Evolutionary conservation across 2,797 vertebrate genomes (phyloP), one percentile per base, ranked within the genome.

Genomic region (Epinephelus awoara): DNA sequence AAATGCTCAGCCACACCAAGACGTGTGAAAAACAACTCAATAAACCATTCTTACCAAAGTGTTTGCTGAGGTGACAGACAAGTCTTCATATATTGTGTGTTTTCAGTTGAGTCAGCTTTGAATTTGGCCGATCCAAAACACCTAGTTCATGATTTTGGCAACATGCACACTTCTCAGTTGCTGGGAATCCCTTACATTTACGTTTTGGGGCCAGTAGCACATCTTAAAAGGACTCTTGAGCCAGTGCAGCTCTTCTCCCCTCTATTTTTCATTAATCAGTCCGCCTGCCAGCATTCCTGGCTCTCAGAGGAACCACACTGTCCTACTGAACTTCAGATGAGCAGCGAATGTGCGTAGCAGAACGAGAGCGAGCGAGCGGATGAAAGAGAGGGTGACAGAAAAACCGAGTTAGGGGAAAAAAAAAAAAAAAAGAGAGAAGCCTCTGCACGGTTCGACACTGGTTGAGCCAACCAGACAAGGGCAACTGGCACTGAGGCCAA

Each of bases 291-390:
- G 79, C 72, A 80, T 77, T 77, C 80, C 85, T 77, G 71, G 68
- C 69, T 91, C 91, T 92, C 92, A 54, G 81, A 91, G 90, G 93
- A 91, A 76, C 59, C 85, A 13, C 46, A 49, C 87, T 93, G 90
- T 91, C 92, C 93, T 81, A 93, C 89, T 94, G 92, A 93, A 93
- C 92, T 92, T 80, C 59, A 67, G 67, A 57, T 68, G 77, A 89
- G 85, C 69, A 62, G 68, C 23, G 80, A 77, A 52, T 63, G 80
- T 72, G 85, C 58, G 79, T 58, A 76, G 82, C 55, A 56, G 76
- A 72, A 65, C 3, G 38, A 68, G 44, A 40, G 49, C 2, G 46
- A 25, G 61, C 2, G 19, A 75, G 40, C n/a, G 6, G 67, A 34
- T 38, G 46, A 58, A 68, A 62, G 73, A 21, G 55, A 82, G 65